Evolutionary conservation across 2,797 vertebrate genomes (phyloP).

Genomic region (Protosalanx chinensis): DNA sequence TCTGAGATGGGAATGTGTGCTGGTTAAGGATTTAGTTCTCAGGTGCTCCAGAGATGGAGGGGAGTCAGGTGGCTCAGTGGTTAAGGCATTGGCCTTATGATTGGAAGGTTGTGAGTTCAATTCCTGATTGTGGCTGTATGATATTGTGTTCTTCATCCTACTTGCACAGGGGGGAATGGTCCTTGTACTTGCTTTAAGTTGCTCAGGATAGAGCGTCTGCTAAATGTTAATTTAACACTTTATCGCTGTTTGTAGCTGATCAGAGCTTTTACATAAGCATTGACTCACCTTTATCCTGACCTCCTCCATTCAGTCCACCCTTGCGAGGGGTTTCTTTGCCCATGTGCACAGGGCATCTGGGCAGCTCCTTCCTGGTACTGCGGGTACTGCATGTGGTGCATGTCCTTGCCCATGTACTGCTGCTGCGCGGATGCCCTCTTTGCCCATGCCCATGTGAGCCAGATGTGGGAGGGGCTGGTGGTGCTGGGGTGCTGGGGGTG

Average conservation of each 20-base stretch:
- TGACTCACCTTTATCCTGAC: slow-evolving; percentile 84
- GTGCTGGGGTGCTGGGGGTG: slow-evolving; percentile 81
- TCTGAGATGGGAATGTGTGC: too few species aligned
- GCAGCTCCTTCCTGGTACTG: slow-evolving; percentile 91
- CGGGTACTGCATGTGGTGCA: slow-evolving; percentile 86
- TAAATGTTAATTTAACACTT: too few species aligned
- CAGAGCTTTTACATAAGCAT: neutral
- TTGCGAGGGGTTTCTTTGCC: slow-evolving; percentile 86
- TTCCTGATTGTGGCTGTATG: too few species aligned
- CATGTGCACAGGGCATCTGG: slow-evolving; percentile 83
- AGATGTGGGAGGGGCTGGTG: slow-evolving; percentile 89
- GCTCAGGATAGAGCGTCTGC: too few species aligned
- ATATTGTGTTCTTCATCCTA: too few species aligned
- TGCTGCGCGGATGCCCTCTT: slow-evolving; percentile 81
- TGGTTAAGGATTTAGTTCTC: too few species aligned
- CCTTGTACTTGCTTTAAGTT: too few species aligned
- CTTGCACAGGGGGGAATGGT: too few species aligned
- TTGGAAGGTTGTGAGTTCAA: too few species aligned
- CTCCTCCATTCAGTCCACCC: slow-evolving; percentile 57
- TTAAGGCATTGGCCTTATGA: too few species aligned
- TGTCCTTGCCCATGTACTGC: slow-evolving; percentile 85
- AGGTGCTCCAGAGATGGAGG: too few species aligned
- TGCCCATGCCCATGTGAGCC: slow-evolving; percentile 85
- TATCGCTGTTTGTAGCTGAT: neutral
- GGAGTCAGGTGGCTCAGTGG: too few species aligned